Evolutionary conservation across 2,797 vertebrate species (phyloP).

Genomic region (Girardinus metallicus): DNA sequence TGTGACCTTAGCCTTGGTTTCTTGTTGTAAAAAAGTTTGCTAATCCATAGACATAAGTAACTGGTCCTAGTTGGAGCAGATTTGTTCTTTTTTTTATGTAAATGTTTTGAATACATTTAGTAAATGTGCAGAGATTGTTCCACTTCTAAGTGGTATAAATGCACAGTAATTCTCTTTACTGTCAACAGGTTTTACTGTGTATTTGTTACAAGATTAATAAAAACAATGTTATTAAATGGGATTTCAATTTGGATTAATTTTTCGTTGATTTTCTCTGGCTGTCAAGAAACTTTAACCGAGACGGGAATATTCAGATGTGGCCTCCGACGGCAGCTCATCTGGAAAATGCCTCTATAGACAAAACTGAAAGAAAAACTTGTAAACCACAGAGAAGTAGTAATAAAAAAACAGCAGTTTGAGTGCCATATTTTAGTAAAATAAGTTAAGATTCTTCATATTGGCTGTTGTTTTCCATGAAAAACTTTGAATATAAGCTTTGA

Average conservation of each 20-base stretch:
- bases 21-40: slow-evolving; percentile 37
- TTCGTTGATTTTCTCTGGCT: neutral
- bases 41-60: slow-evolving; percentile 14
- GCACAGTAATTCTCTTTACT: slow-evolving; percentile 33
- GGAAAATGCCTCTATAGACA: neutral
- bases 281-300: neutral
- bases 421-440: neutral
- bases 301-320: neutral
- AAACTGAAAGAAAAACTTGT: neutral
- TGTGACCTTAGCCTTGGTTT: slow-evolving; percentile 25
- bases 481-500: neutral
- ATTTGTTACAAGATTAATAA: slow-evolving; percentile 62
- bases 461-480: neutral
- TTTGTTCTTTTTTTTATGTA: slow-evolving; percentile 38
- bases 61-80: slow-evolving; percentile 20
- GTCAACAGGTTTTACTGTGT: slow-evolving; percentile 50
- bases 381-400: neutral
- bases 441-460: neutral
- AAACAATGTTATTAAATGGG: slow-evolving; percentile 2
- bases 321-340: neutral
- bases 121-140: slow-evolving; percentile 36
- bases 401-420: neutral
- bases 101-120: slow-evolving; percentile 47
- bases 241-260: neutral
- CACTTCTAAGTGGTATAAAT: slow-evolving; percentile 36